A percentile compares a stretch with the other conserved stretches of the same genome.
These are phyloP conservation scores for Nothocercus julius DNA, from an alignment of 2,113 vertebrate species.

Conservation along the genomic window DNA sequence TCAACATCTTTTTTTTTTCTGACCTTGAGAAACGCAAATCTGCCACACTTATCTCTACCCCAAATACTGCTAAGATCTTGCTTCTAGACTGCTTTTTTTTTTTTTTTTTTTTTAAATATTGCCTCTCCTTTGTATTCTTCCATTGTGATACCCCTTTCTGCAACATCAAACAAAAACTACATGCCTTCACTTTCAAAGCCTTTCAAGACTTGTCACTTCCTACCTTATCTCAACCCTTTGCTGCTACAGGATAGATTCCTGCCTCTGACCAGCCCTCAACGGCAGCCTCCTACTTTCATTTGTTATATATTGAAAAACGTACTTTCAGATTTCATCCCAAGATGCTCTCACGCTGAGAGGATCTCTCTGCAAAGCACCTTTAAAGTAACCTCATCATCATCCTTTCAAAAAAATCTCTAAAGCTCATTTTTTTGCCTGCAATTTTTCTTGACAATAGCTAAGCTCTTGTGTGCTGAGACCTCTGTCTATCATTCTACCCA, in stretches of 20 bases:
- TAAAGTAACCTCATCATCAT: neutral
- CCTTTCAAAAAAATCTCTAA: neutral
- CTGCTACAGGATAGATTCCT: constrained; percentile 3
- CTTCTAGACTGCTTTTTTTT: neutral
- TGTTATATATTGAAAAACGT: neutral
- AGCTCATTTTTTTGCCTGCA: neutral
- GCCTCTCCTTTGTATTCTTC: neutral
- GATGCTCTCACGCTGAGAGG: neutral
- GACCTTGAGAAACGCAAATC: neutral
- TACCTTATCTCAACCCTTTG: neutral
- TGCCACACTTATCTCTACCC: neutral
- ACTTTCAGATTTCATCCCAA: neutral
- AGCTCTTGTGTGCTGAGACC: neutral
- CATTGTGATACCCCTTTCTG: neutral
- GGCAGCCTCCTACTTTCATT: neutral
- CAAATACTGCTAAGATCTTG: neutral
- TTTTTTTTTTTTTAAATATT: neutral
- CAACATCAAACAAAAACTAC: neutral
- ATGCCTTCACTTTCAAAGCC: neutral
- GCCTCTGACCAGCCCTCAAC: neutral
- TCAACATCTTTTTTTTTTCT: neutral
- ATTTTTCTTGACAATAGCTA: neutral
- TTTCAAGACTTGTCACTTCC: neutral
- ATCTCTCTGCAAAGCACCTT: neutral
- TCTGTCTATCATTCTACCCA: neutral